Base-by-base conservation (phyloP, 2,797 vertebrate species). In the Falco novaeseelandiae region DNA sequence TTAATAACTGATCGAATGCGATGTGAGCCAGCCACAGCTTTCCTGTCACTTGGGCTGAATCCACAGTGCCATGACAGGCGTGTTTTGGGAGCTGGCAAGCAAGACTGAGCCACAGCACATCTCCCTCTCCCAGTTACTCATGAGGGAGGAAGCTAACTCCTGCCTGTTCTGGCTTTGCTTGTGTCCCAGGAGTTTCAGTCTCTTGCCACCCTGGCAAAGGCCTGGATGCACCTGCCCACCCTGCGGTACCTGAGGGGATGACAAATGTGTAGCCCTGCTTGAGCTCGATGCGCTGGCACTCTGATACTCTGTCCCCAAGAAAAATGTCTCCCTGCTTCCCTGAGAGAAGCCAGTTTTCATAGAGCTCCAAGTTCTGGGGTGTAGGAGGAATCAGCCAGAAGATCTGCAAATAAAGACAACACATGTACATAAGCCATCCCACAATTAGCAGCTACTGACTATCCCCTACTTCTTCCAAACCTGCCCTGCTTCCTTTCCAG, bases 271-370 rank as follows among this genome's bases (percentile, higher is more conserved):
- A 99, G 78, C 99, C 99, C 97, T 99, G 99, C 94, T 99, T 99
- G 86, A 99, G 99, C 96, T 99, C 99, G 74, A 99, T 99, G 96
- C 99, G 99, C 96, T 99, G 99, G 97, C 99, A 99, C 92, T 99
- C 99, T 32, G 98, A 97, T 92, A 99, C 99, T 95, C 99, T 99
- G 98, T 99, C 99, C 42, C 99, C 99, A 93, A 99, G 98, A 95
- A 99, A 99, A 96, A 99, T 99, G 97, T 99, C 99, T 71, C 99
- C 99, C 97, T 99, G 99, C 97, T 99, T 99, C 93, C 99, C 99
- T 77, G 99, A 99, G 96, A 99, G 98, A 96, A 99, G 99, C 99
- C 99, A 99, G 98, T 99, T 99, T 97, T 99, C 99, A 92, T 99
- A 99, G 97, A 99, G 99, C 97, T 99, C 99, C 98, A 99, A 97